phyloP scores from a whole-genome alignment of 2,113 vertebrate genomes.

The Antechinus flavipes region DNA sequence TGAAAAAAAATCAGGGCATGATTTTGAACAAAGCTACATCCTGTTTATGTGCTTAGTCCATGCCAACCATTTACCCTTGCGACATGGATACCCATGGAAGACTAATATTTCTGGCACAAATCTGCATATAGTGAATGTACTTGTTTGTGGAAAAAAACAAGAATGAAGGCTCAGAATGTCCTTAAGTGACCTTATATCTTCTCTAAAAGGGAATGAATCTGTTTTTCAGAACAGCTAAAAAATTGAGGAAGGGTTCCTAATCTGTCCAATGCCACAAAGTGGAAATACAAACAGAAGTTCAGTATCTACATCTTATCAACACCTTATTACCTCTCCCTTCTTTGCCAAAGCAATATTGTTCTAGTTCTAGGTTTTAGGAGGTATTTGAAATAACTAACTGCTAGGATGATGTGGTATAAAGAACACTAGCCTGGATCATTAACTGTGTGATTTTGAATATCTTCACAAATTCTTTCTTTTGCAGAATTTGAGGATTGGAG shows the following conservation, averaged over 20 bases:
- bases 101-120: constrained; percentile 73
- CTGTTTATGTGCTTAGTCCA: constrained; percentile 54
- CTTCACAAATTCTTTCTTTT: background rate
- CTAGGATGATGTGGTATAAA: background rate
- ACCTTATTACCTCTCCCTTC: background rate
- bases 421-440: background rate
- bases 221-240: constrained; percentile 34
- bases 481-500: background rate
- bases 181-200: constrained; percentile 9
- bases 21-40: constrained; percentile 48
- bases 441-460: background rate
- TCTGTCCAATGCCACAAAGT: constrained; percentile 19
- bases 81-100: constrained; percentile 71
- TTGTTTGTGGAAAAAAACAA: constrained; percentile 79
- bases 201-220: background rate
- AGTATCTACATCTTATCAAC: constrained; percentile 15
- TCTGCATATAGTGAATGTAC: constrained; percentile 69
- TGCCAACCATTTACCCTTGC: constrained; percentile 56
- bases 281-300: constrained; percentile 41
- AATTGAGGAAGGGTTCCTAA: constrained; percentile 33
- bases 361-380: background rate
- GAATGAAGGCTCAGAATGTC: constrained; percentile 26
- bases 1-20: background rate
- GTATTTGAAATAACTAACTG: background rate
- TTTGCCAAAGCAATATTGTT: background rate